phyloP scores from a whole-genome alignment of 2,113 vertebrate species.

The Aspidoscelis tigris region DNA sequence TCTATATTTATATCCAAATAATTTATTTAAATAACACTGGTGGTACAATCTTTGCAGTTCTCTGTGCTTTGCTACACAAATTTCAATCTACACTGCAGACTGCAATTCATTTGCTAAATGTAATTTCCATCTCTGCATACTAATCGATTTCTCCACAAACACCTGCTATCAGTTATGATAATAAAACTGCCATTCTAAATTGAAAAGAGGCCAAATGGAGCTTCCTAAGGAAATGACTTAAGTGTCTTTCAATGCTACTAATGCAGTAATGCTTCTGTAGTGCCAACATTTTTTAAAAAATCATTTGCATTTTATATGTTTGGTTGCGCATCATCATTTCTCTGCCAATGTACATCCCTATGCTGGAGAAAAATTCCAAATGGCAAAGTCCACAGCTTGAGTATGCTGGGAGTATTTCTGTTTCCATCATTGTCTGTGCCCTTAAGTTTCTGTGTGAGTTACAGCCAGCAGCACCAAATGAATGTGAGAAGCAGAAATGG shows the following conservation, averaged over 20 bases:
- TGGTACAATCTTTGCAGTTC: constrained; percentile 74
- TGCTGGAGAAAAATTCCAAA: constrained; percentile 22
- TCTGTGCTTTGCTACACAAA: constrained; percentile 77
- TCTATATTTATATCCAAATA: constrained; percentile 70
- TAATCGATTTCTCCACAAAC: constrained; percentile 86
- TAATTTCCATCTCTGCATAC: constrained; percentile 86
- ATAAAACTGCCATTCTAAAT: constrained; percentile 86
- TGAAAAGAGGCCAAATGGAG: constrained; percentile 83
- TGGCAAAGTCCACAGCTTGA: neutral
- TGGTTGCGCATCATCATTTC: constrained; percentile 61
- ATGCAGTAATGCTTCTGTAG: constrained; percentile 76
- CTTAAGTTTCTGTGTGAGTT: too few relatives aligned
- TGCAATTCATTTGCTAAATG: constrained; percentile 85
- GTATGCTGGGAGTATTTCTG: constrained; percentile 31
- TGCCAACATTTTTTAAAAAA: constrained; percentile 71
- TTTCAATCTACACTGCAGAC: constrained; percentile 80
- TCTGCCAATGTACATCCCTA: constrained; percentile 54
- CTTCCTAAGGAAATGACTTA: constrained; percentile 85
- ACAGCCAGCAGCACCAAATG: too few relatives aligned
- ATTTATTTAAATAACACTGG: constrained; percentile 79
- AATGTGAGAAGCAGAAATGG: too few relatives aligned
- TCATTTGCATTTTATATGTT: constrained; percentile 75
- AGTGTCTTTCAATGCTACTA: constrained; percentile 83
- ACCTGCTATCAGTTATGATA: constrained; percentile 87
- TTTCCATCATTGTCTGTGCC: neutral